Evolutionary conservation across 2,888 invertebrate genomes (phyloP).

Genomic region (Peribatodes rhomboidaria): DNA sequence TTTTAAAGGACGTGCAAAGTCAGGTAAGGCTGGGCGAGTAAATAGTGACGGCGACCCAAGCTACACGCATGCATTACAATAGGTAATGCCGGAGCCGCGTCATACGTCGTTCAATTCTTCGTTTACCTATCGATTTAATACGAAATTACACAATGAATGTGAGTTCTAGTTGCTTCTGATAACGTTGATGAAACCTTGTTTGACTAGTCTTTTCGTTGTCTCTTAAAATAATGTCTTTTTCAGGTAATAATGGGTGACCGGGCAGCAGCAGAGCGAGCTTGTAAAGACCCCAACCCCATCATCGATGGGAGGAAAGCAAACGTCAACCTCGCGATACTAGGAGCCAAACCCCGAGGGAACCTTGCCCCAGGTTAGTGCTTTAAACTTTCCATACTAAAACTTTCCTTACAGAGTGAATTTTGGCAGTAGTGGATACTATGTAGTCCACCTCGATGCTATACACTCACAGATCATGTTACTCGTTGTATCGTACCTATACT

Average conservation of each 20-base stretch:
- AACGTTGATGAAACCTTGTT: background rate
- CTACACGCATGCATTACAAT: constrained; percentile 81
- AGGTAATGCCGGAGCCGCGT: constrained; percentile 73
- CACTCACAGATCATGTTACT: no score
- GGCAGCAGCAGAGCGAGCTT: constrained; percentile 97
- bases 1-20: constrained; percentile 55
- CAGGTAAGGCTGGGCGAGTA: constrained; percentile 60
- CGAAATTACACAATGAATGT: constrained; percentile 44
- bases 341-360: constrained; percentile 98
- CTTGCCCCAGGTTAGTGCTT: constrained; percentile 90
- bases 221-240: constrained; percentile 11
- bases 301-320: constrained; percentile 99
- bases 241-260: constrained; percentile 99
- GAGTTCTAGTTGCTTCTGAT: constrained; percentile 28
- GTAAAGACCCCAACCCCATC: constrained; percentile 99
- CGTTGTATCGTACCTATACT: no score
- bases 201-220: background rate
- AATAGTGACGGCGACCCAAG: constrained; percentile 68
- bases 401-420: no score
- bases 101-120: constrained; percentile 60
- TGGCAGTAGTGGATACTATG: no score
- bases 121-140: constrained; percentile 60
- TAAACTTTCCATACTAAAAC: background rate
- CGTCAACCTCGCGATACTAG: constrained; percentile 98
- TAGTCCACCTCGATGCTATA: no score